phyloP scores from a whole-genome alignment of 2,797 vertebrate genomes.

The Eidolon dupreanum region DNA sequence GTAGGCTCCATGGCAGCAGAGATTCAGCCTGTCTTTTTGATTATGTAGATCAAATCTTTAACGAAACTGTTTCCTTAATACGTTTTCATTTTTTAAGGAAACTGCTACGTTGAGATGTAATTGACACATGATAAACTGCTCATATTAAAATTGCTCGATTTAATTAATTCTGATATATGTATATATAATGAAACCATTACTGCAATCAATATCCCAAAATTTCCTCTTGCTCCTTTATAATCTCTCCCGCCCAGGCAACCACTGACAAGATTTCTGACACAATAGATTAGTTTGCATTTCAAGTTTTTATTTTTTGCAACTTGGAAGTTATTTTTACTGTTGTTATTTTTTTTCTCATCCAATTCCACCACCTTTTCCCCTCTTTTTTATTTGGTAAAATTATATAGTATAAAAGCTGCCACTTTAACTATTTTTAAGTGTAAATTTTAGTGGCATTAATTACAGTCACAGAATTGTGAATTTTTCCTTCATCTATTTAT shows the following conservation, averaged over 20 bases:
- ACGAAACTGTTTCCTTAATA: background rate
- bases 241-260: background rate
- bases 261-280: background rate
- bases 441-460: background rate
- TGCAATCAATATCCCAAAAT: background rate
- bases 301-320: background rate
- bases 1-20: background rate
- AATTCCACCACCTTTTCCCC: background rate
- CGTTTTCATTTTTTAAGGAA: background rate
- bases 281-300: background rate
- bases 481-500: slow-evolving; percentile 10
- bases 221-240: background rate
- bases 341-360: background rate
- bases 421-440: background rate
- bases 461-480: background rate
- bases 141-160: background rate
- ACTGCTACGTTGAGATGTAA: background rate
- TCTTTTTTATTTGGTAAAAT: background rate
- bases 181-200: background rate
- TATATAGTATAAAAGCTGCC: background rate
- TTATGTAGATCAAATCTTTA: background rate
- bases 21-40: background rate
- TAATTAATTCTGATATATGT: background rate
- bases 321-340: slow-evolving; percentile 30
- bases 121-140: background rate